Base-by-base conservation (phyloP, 2,888 invertebrate genomes). In the Ditula angustiorana region DNA sequence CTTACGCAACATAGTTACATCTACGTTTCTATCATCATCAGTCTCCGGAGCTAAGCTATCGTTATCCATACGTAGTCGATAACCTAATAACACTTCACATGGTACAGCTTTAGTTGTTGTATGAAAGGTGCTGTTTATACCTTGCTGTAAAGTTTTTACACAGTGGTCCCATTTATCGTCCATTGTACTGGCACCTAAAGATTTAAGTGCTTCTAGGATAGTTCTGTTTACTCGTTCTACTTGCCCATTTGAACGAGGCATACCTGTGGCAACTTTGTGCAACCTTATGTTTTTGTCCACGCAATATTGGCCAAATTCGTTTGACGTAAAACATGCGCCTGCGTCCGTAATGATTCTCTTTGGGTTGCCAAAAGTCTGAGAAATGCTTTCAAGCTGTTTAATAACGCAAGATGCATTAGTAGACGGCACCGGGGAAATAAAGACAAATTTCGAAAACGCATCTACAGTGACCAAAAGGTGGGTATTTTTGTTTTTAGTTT, bases 391-490 rank as follows among this genome's bases (percentile, higher is more conserved):
- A 23, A 72, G 19, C 47, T 71, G 63, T 30, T 58, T 53, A n/a
- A 67, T 58, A 3, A 62, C 58, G 23, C 10, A 10, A 1, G 10
- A 10, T 44, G 21, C 59, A 4, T 67, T 46, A 2, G 66, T 71
- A 19, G 49, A 56, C n/a, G 35, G 62, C 7, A 69, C 67, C 1
- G 79, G 69, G 35, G 69, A 72, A 8, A 78, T 62, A 60, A 78
- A 78, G 3, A 63, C 52, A 33, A 68, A 70, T 21, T 70, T 70
- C 3, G 68, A 67, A 49, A 70, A 73, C 2, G 71, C 61, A 58
- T 73, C 71, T 2, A 72, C 72, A 3, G 60, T 56, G 2, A 74
- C 71, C n/a, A 74, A 58, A 7, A 74, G 21, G 37, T 74, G 71
- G 8, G 41, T 61, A 46, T 74, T 71, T 53, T 70, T 49, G 11